Percentiles rank a stretch among this genome's conserved stretches.
Conservation (phyloP, 1,140 invertebrate genomes). For the Brachionus asplanchnoidis region DNA sequence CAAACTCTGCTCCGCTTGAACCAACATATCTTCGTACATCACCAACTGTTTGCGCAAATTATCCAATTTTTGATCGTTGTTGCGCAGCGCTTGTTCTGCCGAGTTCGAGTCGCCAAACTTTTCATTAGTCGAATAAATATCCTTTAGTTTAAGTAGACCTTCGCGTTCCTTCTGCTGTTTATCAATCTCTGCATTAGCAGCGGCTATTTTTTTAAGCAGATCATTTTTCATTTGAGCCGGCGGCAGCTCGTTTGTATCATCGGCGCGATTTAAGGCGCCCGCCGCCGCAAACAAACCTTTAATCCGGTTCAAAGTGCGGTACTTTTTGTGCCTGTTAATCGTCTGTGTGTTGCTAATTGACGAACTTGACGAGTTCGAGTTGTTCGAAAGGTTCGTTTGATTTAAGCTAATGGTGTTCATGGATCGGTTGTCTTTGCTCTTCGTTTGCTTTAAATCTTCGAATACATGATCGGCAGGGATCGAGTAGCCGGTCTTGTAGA, state of each 20-base stretch:
- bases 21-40: neutral
- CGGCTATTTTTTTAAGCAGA: neutral
- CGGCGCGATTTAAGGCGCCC: neutral
- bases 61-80: neutral
- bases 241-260: neutral
- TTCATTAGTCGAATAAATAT: constrained; percentile 10
- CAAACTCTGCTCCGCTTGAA: neutral
- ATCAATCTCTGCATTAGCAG: neutral
- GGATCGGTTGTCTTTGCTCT: neutral
- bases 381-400: neutral
- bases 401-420: neutral
- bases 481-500: constrained; percentile 27
- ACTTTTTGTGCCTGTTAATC: neutral
- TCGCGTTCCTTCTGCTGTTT: constrained; percentile 18
- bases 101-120: constrained; percentile 24
- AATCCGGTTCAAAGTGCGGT: constrained; percentile 28
- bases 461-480: neutral
- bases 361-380: neutral
- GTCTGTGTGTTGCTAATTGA: neutral
- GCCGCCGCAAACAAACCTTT: constrained; percentile 11
- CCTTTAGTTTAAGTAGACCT: neutral
- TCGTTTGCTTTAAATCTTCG: neutral
- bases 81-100: neutral
- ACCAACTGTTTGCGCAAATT: neutral
- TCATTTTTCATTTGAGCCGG: constrained; percentile 18